Evolutionary conservation across 2,113 vertebrate species (phyloP).

Genomic region (Pipra filicauda): DNA sequence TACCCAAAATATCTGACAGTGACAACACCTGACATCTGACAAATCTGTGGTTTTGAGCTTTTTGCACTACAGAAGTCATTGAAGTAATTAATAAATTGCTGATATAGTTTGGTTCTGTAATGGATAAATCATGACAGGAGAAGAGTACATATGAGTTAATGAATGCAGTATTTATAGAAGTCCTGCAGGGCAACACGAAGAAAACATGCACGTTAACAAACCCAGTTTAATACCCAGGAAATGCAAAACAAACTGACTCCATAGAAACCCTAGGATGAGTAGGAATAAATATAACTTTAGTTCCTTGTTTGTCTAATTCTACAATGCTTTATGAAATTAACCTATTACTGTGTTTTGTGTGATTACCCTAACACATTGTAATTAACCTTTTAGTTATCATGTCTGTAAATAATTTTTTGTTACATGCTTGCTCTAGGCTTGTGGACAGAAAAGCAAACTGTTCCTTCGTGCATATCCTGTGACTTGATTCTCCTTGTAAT

Average conservation of each 20-base stretch:
- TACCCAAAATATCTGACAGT: not conserved
- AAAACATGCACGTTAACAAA: constrained; percentile 1
- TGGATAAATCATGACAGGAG: not conserved
- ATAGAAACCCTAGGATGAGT: not conserved
- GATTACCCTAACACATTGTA: not conserved
- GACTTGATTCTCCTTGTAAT: not conserved
- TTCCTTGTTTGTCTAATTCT: constrained; percentile 9
- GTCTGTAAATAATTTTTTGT: not conserved
- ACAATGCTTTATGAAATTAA: not conserved
- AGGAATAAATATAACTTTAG: not conserved
- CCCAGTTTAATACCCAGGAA: not conserved
- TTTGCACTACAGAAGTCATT: constrained; percentile 4
- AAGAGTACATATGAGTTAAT: not conserved
- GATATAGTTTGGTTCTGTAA: not conserved
- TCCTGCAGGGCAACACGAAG: not conserved
- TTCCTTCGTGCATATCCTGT: not conserved
- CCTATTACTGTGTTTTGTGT: not conserved
- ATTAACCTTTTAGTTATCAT: not conserved
- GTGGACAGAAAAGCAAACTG: not conserved
- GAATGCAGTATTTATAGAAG: not conserved
- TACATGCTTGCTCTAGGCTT: not conserved
- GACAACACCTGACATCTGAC: not conserved
- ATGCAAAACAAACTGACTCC: not conserved
- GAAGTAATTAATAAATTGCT: not conserved
- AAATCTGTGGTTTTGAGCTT: not conserved